Base-by-base conservation (phyloP, 2,888 invertebrate genomes). In the Troides aeacus region DNA sequence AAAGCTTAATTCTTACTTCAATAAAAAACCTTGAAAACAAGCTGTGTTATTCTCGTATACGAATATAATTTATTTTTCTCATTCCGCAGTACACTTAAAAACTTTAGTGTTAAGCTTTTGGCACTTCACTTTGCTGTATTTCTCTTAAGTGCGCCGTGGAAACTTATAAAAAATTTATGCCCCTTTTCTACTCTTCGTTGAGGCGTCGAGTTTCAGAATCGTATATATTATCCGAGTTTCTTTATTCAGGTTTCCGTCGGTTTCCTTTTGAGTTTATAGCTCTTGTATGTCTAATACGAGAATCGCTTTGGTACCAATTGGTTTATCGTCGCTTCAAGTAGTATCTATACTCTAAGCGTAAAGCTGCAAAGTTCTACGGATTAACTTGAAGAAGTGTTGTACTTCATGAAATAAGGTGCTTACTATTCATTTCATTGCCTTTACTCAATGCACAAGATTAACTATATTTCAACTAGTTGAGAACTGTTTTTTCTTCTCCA, bases 131-230 rank as follows among this genome's bases (percentile, higher is more conserved):
- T 72, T 75, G 76, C 75, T 77, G 76, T 74, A 77, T 75, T 72
- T 76, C 74, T 75, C 79, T 82, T 86, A 81, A 89, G 88, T 87
- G 87, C 85, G 82, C 81, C 78, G 79, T 74, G 75, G 79, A 79
- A 83, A 85, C 86, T 87, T 79, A 89, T 89, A 87, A 83, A 89
- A 87, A 86, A 89, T 89, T 85, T 85, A 89, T 86, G 56, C 83
- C 81, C 80, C 78, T 84, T 21, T 80, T 82, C 81, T 80, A 78
- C 75, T 76, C 74, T 73, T 72, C 72, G 74, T 72, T 63, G 64
- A 75, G 72, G 72, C 66, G 71, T 74, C 74, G 71, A 74, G 66
- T 71, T 69, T 50, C 63, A 8, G 69, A 71, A 69, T 68, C 39
- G 58, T 18, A 62, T 62, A 50, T 62, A 62, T 53, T 65, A 57